Base-by-base conservation (phyloP, 2,113 vertebrate genomes). In the Chloroceryle aenea region DNA sequence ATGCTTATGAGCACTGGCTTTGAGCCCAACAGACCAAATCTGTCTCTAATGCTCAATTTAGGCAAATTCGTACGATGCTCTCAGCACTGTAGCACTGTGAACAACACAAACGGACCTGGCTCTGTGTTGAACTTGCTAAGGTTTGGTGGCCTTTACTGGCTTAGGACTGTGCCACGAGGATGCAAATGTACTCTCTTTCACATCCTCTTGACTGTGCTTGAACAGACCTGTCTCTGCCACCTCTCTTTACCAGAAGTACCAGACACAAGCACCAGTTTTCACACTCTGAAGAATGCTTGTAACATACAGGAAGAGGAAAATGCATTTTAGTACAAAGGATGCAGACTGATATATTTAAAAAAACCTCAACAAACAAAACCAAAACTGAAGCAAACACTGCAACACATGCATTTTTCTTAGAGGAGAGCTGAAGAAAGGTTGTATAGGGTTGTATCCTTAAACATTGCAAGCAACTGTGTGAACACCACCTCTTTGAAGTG, bases 1-100 rank as follows among this genome's bases (percentile, higher is more conserved):
- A 82, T 81, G 34, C 74, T 94, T 82, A 87, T 91, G 85, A 95
- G 66, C 64, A 3, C 77, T 94, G 96, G 90, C 92, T 91, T 34
- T 2, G 66, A 95, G 92, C 94, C 94, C 61, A 82, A 94, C 67
- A 94, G 74, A 47, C 12, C 71, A 90, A 79, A 94, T 85, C 92
- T 95, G 81, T 82, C 71, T 61, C 78, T 12, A 43, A 10, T 4
- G 30, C 27, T 85, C 78, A 12, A 7, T 43, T 29, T 76, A 71
- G 77, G 62, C 53, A 52, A 25, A 68, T 53, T 10, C 13, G 8
- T n/a, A 17, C 2, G 18, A 76, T 53, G 69, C 66, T 91, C 53
- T 91, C 84, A 81, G 32, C 11, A 2, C 8, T 27, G 53, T 1
- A 88, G 64, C 75, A 72, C 77, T 3, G 58, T 47, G 66, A 94